Percentiles rank a stretch among this genome's conserved stretches.
Conservation (phyloP, 2,797 vertebrate species). For the Chaetodon trifasciatus region DNA sequence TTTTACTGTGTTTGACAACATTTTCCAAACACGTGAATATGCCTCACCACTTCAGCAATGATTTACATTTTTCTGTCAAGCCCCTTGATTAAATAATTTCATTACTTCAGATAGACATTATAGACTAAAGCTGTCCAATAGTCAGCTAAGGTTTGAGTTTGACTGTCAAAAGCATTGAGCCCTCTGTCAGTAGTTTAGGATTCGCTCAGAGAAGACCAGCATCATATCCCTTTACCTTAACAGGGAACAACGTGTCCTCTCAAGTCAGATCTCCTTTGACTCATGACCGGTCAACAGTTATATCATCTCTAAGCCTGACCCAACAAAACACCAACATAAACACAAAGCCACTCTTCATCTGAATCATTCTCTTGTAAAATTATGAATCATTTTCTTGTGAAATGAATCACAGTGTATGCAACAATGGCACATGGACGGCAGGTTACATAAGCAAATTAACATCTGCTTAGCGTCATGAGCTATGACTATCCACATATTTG, state of each 20-base stretch:
- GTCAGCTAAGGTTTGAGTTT: conserved; percentile 4
- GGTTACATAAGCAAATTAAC: conserved; percentile 68
- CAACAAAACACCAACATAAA: conserved; percentile 31
- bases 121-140: not conserved
- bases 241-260: conserved; percentile 52
- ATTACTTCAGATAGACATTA: not conserved
- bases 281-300: conserved; percentile 44
- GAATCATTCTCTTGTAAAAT: conserved; percentile 32
- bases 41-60: not conserved
- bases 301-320: conserved; percentile 39
- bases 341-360: conserved; percentile 19
- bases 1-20: not conserved
- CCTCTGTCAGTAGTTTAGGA: conserved; percentile 10
- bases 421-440: conserved; percentile 31
- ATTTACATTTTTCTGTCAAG: not conserved
- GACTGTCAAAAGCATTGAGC: conserved; percentile 26
- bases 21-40: not conserved
- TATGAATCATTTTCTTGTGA: conserved; percentile 49
- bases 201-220: not conserved
- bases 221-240: conserved; percentile 23
- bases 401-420: conserved; percentile 46
- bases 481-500: conserved; percentile 46
- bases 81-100: not conserved
- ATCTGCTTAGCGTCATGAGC: conserved; percentile 64
- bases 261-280: conserved; percentile 44